These are phyloP conservation scores for Diabrotica virgifera DNA, from an alignment of 1,140 invertebrate species.

Conservation along the genomic window DNA sequence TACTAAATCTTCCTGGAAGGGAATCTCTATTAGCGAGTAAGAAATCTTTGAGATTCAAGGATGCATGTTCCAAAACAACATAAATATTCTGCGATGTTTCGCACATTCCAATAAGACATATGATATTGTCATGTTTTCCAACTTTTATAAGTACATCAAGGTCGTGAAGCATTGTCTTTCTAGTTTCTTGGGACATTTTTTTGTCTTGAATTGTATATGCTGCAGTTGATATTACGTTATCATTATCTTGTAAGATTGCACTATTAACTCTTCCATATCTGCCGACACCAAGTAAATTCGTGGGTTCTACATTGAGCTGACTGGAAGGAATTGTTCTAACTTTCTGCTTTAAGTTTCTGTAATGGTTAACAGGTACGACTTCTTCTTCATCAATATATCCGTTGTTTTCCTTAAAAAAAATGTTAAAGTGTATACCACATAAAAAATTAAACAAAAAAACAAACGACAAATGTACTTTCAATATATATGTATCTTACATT, in stretches of 20 bases:
- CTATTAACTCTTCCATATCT: conserved; percentile 71
- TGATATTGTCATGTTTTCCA: conserved; percentile 66
- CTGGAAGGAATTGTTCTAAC: conserved; percentile 70
- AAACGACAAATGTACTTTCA: background rate
- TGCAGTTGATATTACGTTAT: conserved; percentile 40
- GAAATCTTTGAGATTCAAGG: conserved; percentile 65
- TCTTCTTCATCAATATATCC: conserved; percentile 73
- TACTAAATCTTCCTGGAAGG: conserved; percentile 60
- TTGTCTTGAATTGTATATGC: conserved; percentile 57
- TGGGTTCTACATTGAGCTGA: conserved; percentile 64
- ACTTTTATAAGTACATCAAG: conserved; percentile 68
- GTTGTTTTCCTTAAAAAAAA: conserved; percentile 62
- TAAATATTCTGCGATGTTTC: conserved; percentile 71
- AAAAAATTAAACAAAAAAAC: background rate
- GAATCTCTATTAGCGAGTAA: conserved; percentile 61
- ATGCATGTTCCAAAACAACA: conserved; percentile 66
- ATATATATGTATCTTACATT: no score
- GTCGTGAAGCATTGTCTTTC: conserved; percentile 67
- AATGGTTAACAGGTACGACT: conserved; percentile 62
- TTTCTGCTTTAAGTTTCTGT: conserved; percentile 70
- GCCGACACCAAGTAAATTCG: conserved; percentile 66
- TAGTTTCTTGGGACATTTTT: conserved; percentile 59
- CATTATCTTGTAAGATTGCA: conserved; percentile 61
- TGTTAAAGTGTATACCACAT: background rate
- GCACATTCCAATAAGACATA: conserved; percentile 74